Percentiles rank a stretch among this genome's conserved stretches.
phyloP scores from a whole-genome alignment of 1,140 invertebrate species.

The Drosophila arizonae region DNA sequence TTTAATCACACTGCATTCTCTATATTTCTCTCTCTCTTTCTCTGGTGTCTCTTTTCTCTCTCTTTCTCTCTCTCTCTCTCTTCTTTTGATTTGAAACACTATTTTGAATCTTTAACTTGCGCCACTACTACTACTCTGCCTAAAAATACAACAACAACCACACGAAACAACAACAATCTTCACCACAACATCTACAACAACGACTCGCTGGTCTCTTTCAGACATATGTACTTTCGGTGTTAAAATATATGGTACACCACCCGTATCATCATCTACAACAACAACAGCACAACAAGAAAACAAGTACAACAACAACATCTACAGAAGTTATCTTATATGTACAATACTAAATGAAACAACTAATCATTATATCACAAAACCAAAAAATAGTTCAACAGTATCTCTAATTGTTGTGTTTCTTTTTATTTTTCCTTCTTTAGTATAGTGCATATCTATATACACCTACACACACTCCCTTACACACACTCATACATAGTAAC shows the following conservation, averaged over 20 bases:
- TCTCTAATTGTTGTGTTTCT: conserved; percentile 59
- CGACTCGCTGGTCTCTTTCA: conserved; percentile 71
- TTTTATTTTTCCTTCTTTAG: conserved; percentile 32
- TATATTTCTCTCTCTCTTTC: conserved; percentile 77
- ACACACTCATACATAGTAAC: conserved; percentile 25
- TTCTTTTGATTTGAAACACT: conserved; percentile 75
- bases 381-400: conserved; percentile 39
- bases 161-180: conserved; percentile 60
- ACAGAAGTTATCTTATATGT: conserved; percentile 52
- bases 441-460: conserved; percentile 31
- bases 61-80: conserved; percentile 58
- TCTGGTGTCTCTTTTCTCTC: conserved; percentile 66
- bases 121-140: conserved; percentile 74
- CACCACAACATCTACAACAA: conserved; percentile 56
- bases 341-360: conserved; percentile 14
- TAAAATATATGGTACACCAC: conserved; percentile 57
- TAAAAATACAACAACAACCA: conserved; percentile 64
- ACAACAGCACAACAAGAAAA: conserved; percentile 64
- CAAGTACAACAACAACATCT: conserved; percentile 44
- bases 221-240: conserved; percentile 75
- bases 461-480: conserved; percentile 2
- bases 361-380: conserved; percentile 10
- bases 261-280: conserved; percentile 62
- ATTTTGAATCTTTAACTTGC: conserved; percentile 74
- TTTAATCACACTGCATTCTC: conserved; percentile 79